Evolutionary conservation across 1,140 invertebrate species (phyloP).

Genomic region (Musca vetustissima): DNA sequence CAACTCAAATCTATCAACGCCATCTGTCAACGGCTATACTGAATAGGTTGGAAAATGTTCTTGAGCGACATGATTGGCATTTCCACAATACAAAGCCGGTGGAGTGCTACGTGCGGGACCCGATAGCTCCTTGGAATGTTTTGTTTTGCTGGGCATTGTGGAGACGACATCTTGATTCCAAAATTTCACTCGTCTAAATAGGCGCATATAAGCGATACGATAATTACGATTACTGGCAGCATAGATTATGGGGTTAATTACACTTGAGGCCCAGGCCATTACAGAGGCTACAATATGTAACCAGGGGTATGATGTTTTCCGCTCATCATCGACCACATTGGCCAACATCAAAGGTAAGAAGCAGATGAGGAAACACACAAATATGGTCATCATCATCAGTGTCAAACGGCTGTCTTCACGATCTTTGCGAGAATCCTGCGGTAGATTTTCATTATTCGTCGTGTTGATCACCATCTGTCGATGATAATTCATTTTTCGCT

Average conservation of each 20-base stretch:
- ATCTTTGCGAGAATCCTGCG: constrained; percentile 36
- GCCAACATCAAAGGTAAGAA: constrained; percentile 84
- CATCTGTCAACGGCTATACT: too few species aligned
- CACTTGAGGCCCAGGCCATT: constrained; percentile 82
- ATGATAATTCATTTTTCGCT: constrained; percentile 62
- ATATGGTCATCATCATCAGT: constrained; percentile 82
- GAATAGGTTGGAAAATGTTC: too few species aligned
- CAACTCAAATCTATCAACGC: too few species aligned
- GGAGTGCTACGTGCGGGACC: too few species aligned
- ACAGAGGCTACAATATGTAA: constrained; percentile 79
- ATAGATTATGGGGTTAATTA: constrained; percentile 86
- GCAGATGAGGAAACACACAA: constrained; percentile 79
- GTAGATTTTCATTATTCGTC: constrained; percentile 36
- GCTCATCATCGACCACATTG: constrained; percentile 77
- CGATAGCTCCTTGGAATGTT: too few species aligned
- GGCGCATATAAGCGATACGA: too few species aligned
- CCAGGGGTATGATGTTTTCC: constrained; percentile 66
- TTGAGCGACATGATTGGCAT: too few species aligned
- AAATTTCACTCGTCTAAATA: too few species aligned
- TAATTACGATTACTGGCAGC: constrained; percentile 84
- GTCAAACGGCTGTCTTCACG: constrained; percentile 79
- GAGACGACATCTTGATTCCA: too few species aligned
- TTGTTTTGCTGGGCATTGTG: too few species aligned
- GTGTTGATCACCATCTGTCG: constrained; percentile 42
- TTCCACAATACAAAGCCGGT: too few species aligned